Base-by-base conservation (phyloP, 1,140 invertebrate species). In the Popillia japonica region DNA sequence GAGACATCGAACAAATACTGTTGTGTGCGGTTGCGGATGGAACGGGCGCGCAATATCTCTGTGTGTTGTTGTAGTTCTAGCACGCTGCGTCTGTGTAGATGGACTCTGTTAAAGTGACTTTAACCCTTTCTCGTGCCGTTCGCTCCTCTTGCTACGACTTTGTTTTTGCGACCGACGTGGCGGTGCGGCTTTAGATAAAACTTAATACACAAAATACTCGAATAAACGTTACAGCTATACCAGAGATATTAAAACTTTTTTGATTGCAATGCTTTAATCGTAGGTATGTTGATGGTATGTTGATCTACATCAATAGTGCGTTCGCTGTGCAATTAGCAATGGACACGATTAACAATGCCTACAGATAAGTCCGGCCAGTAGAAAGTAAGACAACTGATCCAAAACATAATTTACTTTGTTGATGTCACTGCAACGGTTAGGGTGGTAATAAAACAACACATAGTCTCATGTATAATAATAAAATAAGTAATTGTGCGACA, bases 1-100 rank as follows among this genome's bases (percentile, higher is more conserved):
- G 61, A 68, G 61, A 68, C 61, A 68, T 68, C 61, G 61, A 68
- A 68, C 61, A 34, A 68, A 68, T 68, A 68, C 61, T 11, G 27
- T 10, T 9, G 61, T 9, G 61, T 20, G 61, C 61, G 61, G 61
- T 55, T 34, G 61, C 61, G 61, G 22, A 34, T 27, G 11, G 61
- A 22, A 22, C 61, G 48, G 14, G 48, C n/a, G 14, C 48, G 48
- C 17, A 17, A 17, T 6, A n/a, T 17, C n/a, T 48, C 44, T 10
- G n/a, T 7, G 14, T 14, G 14, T 7, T 17, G 48, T 6, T 14
- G 48, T 14, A 17, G 14, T 17, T 14, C 27, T 4, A 17, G 14
- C 2, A 55, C 8, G 42, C 42, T 44, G 42, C 17, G 17, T 14
- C 48, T 55, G 48, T 6, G 48, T 34, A 55, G 11, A 17, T 14